A percentile compares a stretch with the other conserved stretches of the same genome.
Evolutionary conservation across 2,113 vertebrate species (phyloP).

Genomic region (Mus pahari): DNA sequence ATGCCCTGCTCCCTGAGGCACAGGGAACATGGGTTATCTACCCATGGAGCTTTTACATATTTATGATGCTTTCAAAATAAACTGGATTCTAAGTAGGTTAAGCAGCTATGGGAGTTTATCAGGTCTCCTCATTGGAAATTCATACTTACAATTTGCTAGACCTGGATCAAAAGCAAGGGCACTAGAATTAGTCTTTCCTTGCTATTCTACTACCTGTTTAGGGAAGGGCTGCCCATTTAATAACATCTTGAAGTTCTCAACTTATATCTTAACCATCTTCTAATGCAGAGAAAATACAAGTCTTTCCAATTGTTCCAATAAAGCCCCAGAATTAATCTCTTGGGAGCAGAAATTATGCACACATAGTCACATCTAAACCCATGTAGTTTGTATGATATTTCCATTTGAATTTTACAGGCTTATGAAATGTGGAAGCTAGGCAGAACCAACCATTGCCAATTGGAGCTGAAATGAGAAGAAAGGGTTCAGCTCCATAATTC

Average conservation of each 20-base stretch:
- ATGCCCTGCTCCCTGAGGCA: slow-evolving; percentile 10
- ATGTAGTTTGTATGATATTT: neutral
- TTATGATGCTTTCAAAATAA: neutral
- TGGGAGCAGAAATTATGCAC: neutral
- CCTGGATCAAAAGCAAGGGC: neutral
- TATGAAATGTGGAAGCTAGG: neutral
- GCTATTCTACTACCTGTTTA: neutral
- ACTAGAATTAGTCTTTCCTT: neutral
- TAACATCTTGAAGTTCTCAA: neutral
- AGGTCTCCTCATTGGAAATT: slow-evolving; percentile 12
- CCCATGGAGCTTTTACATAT: neutral
- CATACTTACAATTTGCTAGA: neutral
- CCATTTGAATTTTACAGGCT: neutral
- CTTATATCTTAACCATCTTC: neutral
- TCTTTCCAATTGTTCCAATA: neutral
- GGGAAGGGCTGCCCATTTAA: neutral
- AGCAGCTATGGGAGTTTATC: neutral
- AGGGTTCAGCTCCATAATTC: neutral
- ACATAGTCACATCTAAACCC: neutral
- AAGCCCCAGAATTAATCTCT: neutral
- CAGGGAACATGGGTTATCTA: neutral
- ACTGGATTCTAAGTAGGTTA: neutral
- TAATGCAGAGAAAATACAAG: neutral
- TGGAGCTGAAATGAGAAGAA: neutral
- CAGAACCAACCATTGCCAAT: neutral